A percentile compares a stretch with the other conserved stretches of the same genome.
Evolutionary conservation across 64 coral and sea anemone species (phyloP).

Genomic region (Pocillopora damicornis): DNA sequence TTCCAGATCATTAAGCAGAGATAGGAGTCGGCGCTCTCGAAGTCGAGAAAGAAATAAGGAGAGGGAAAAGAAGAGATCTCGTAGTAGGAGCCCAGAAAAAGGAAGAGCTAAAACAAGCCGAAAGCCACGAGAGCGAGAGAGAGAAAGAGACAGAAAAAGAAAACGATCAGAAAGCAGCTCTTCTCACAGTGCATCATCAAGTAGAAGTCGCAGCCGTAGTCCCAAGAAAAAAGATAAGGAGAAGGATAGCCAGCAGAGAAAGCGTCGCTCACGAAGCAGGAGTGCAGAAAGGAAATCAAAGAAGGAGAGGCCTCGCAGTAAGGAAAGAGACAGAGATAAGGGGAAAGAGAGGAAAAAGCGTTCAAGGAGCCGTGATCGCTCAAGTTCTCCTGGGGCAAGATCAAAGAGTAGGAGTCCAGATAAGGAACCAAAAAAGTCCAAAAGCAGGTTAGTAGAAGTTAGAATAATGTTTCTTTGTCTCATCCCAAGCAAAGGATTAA

Average conservation of each 20-base stretch:
- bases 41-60: slow-evolving; percentile 44
- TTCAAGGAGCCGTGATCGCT: slow-evolving; percentile 54
- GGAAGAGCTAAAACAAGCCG: slow-evolving; percentile 8
- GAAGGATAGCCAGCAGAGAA: slow-evolving; percentile 12
- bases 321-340: slow-evolving; percentile 50
- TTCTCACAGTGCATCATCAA: slow-evolving; percentile 37
- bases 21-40: slow-evolving; percentile 41
- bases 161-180: slow-evolving; percentile 44
- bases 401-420: slow-evolving; percentile 83
- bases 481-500: no score
- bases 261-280: slow-evolving; percentile 42
- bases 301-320: slow-evolving; percentile 51
- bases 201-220: slow-evolving; percentile 47
- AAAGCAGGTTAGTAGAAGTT: slow-evolving; percentile 56
- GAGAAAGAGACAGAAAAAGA: slow-evolving; percentile 23
- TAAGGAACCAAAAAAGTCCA: slow-evolving; percentile 69
- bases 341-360: slow-evolving; percentile 70
- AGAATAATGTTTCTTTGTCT: background rate
- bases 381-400: slow-evolving; percentile 58
- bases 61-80: slow-evolving; percentile 28
- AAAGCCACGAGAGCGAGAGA: background rate
- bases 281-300: slow-evolving; percentile 32
- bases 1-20: slow-evolving; percentile 31
- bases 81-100: slow-evolving; percentile 25
- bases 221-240: slow-evolving; percentile 17